Evolutionary conservation across 1,140 invertebrate genomes (phyloP).

Genomic region (Aphelinus certus): DNA sequence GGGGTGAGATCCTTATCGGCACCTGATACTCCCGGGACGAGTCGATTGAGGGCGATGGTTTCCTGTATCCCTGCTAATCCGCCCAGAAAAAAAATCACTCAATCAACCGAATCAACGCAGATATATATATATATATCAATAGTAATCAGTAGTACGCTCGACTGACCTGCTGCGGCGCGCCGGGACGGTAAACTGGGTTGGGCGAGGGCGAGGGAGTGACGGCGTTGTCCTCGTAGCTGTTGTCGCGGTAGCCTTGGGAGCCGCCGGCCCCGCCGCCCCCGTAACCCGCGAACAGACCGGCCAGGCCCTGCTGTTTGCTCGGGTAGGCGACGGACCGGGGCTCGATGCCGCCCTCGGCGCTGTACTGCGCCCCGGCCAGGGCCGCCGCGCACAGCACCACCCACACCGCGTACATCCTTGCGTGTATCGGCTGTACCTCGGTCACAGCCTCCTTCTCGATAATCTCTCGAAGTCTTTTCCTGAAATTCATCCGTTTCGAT

Average conservation of each 20-base stretch:
- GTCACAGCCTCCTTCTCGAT: too few relatives aligned
- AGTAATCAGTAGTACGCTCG: not conserved
- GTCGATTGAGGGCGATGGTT: slow-evolving; percentile 36
- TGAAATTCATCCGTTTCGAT: too few relatives aligned
- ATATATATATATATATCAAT: not conserved
- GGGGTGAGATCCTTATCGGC: slow-evolving; percentile 30
- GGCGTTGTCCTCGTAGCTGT: slow-evolving; percentile 64
- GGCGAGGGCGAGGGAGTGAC: slow-evolving; percentile 62
- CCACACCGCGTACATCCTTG: slow-evolving; percentile 58
- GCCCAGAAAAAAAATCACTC: too few relatives aligned
- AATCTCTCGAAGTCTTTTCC: too few relatives aligned
- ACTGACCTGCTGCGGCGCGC: slow-evolving; percentile 45
- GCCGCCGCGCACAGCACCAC: slow-evolving; percentile 54
- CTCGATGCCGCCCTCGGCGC: slow-evolving; percentile 55
- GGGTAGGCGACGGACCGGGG: slow-evolving; percentile 55
- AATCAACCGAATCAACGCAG: too few relatives aligned
- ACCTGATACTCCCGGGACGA: slow-evolving; percentile 37
- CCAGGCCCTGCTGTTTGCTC: slow-evolving; percentile 53
- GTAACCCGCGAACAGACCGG: slow-evolving; percentile 54
- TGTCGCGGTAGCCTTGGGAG: slow-evolving; percentile 59
- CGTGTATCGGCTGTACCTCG: not conserved
- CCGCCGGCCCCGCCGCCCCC: slow-evolving; percentile 44
- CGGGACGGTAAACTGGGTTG: slow-evolving; percentile 55
- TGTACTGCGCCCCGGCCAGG: slow-evolving; percentile 54
- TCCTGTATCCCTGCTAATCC: slow-evolving; percentile 43